Percentiles rank a stretch among this genome's conserved stretches.
Conservation (phyloP, 2,797 vertebrate genomes). For the Thalassophryne amazonica region DNA sequence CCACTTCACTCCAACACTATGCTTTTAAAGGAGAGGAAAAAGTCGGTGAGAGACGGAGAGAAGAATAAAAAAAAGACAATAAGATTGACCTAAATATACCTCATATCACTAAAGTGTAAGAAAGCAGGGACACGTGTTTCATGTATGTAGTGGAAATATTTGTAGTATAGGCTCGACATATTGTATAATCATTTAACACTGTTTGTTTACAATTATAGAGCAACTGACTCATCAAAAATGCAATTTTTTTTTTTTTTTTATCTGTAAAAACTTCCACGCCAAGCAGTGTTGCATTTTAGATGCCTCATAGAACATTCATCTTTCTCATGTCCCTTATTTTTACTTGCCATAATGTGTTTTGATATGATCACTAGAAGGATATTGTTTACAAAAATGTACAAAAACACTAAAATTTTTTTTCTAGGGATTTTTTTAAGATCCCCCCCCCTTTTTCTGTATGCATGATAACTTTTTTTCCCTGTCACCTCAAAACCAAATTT, state of each 20-base stretch:
- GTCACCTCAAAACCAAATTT: conserved; percentile 82
- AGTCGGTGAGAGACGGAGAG: conserved; percentile 23
- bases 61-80: conserved; percentile 57
- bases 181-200: conserved; percentile 94
- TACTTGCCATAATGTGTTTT: conserved; percentile 84
- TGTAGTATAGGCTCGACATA: conserved; percentile 86
- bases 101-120: conserved; percentile 83
- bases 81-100: conserved; percentile 85
- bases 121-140: conserved; percentile 82
- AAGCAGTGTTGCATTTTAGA: conserved; percentile 85
- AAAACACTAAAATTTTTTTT: conserved; percentile 81
- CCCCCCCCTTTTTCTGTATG: conserved; percentile 71
- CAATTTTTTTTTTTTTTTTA: conserved; percentile 61
- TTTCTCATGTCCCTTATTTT: conserved; percentile 78
- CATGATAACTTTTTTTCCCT: conserved; percentile 81
- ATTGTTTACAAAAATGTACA: conserved; percentile 87
- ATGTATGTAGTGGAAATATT: conserved; percentile 92
- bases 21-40: conserved; percentile 68
- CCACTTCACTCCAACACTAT: conserved; percentile 75
- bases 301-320: conserved; percentile 75
- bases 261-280: conserved; percentile 75
- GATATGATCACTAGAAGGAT: conserved; percentile 83
- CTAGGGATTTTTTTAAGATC: conserved; percentile 22
- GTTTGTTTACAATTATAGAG: conserved; percentile 86
- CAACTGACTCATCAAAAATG: conserved; percentile 75